Conservation (phyloP, 2,888 invertebrate genomes). For the Masnerella sp. region DNA sequence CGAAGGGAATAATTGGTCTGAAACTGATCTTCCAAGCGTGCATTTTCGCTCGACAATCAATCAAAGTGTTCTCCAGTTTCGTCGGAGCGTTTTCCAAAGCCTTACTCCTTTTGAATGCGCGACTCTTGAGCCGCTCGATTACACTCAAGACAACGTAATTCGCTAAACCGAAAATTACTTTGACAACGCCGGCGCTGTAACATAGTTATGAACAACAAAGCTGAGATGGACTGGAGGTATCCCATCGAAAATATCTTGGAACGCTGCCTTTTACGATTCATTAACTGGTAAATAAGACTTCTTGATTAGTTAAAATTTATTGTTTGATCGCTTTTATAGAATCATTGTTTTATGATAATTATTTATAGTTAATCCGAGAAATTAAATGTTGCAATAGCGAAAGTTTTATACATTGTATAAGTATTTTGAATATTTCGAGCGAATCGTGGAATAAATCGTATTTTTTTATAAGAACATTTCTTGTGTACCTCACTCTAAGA, state of each 20-base stretch:
- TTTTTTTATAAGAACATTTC: too few species aligned
- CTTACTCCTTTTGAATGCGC: conserved; percentile 41
- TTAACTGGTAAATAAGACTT: too few species aligned
- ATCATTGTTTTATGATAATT: too few species aligned
- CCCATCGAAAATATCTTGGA: background rate
- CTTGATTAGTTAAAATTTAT: too few species aligned
- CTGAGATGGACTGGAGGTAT: conserved; percentile 12
- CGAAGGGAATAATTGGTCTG: conserved; percentile 52
- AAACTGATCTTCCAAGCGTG: conserved; percentile 48
- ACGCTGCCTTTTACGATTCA: background rate
- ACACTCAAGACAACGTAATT: conserved; percentile 60
- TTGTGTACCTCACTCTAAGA: too few species aligned
- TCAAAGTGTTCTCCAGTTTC: conserved; percentile 47
- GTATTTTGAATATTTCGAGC: too few species aligned
- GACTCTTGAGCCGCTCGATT: conserved; percentile 56
- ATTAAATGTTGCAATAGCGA: too few species aligned
- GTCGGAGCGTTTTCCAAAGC: conserved; percentile 45
- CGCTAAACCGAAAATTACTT: conserved; percentile 64
- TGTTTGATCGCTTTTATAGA: too few species aligned
- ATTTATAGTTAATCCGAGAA: too few species aligned
- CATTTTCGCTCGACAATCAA: conserved; percentile 51
- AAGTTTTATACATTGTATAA: too few species aligned
- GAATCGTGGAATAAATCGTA: too few species aligned
- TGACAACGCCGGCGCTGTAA: conserved; percentile 58
- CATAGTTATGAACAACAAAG: conserved; percentile 51